phyloP scores from a whole-genome alignment of 2,888 invertebrate species.

The Tetragonula carbonaria region DNA sequence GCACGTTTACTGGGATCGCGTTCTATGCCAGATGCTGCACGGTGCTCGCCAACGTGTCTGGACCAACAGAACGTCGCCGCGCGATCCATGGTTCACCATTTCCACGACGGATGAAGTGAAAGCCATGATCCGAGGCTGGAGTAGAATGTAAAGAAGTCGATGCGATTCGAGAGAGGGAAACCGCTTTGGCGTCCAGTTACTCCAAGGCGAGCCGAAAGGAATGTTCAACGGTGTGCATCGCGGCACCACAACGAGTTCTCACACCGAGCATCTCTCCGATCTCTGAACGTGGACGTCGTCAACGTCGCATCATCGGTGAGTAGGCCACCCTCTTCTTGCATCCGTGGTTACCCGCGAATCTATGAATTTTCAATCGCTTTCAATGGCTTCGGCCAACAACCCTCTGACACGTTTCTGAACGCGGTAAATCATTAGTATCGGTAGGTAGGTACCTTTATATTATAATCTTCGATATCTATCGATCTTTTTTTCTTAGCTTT shows the following conservation, averaged over 20 bases:
- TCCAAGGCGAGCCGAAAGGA: conserved; percentile 80
- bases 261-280: conserved; percentile 62
- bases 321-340: neutral
- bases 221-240: conserved; percentile 76
- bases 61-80: conserved; percentile 37
- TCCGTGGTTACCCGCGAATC: no score
- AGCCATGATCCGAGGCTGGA: conserved; percentile 76
- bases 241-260: conserved; percentile 66
- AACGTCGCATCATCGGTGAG: conserved; percentile 43
- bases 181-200: conserved; percentile 78
- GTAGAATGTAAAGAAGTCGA: conserved; percentile 80
- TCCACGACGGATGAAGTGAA: conserved; percentile 76
- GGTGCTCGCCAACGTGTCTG: conserved; percentile 14
- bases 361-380: no score
- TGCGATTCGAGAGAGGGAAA: conserved; percentile 66
- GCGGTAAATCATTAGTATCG: neutral
- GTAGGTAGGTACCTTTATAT: conserved; percentile 20
- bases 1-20: neutral
- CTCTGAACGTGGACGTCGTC: conserved; percentile 40
- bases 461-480: neutral
- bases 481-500: neutral
- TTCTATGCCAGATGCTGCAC: neutral
- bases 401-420: neutral
- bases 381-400: neutral
- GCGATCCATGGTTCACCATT: conserved; percentile 56